Evolutionary conservation across 2,888 invertebrate genomes (phyloP).

Genomic region (Timandra comae): DNA sequence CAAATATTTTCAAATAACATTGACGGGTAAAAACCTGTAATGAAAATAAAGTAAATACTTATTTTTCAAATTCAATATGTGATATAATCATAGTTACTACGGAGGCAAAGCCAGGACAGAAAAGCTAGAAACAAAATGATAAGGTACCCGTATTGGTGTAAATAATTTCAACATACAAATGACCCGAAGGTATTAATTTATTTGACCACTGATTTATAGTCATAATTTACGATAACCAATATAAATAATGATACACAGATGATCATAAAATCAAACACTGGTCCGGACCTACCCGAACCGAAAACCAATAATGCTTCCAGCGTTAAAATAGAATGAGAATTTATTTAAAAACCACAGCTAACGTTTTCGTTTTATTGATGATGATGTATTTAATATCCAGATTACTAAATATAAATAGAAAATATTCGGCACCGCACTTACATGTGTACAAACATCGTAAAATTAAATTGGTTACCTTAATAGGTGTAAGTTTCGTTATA

Average conservation of each 20-base stretch:
- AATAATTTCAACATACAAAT: neutral
- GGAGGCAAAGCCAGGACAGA: too few relatives aligned
- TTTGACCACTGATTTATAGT: neutral
- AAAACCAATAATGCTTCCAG: constrained; percentile 28
- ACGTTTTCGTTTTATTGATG: constrained; percentile 10
- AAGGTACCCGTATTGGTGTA: neutral
- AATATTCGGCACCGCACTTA: constrained; percentile 31
- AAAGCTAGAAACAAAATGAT: neutral
- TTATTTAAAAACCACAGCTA: constrained; percentile 13
- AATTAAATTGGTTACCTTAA: constrained; percentile 33
- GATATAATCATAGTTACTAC: too few relatives aligned
- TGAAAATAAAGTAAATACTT: neutral
- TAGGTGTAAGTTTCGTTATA: constrained; percentile 27
- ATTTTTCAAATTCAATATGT: too few relatives aligned
- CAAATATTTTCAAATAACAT: too few relatives aligned
- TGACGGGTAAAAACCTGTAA: constrained; percentile 13
- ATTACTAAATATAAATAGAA: constrained; percentile 19
- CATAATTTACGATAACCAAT: constrained; percentile 3
- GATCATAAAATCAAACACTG: constrained; percentile 25
- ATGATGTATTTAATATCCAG: constrained; percentile 16
- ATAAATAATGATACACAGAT: constrained; percentile 21
- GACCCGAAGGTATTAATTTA: neutral
- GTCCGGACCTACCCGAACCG: constrained; percentile 48
- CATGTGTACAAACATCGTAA: constrained; percentile 61
- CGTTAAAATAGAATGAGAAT: constrained; percentile 27